phyloP scores from a whole-genome alignment of 2,797 vertebrate species.

The Sebastes flavidus region DNA sequence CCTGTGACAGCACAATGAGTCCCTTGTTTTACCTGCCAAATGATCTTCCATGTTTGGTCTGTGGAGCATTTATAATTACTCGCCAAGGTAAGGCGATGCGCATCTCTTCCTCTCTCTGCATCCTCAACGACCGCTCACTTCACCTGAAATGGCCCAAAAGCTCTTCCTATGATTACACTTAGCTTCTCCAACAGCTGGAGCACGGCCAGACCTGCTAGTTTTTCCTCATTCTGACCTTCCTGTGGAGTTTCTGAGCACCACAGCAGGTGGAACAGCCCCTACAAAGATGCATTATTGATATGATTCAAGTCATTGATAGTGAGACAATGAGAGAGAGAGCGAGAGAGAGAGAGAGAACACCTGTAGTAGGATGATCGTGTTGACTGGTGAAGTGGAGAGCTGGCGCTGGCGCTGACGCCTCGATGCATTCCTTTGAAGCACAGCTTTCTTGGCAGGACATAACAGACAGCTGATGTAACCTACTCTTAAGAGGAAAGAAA shows the following conservation, averaged over 20 bases:
- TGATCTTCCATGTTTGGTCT: constrained; percentile 25
- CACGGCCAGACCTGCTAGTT: constrained; percentile 7
- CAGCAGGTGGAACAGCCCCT: constrained; percentile 35
- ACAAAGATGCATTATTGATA: constrained; percentile 8
- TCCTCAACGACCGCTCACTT: not conserved
- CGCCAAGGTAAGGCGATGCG: constrained; percentile 22
- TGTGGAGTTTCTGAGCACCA: not conserved
- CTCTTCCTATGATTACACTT: constrained; percentile 28
- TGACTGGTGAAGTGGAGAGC: constrained; percentile 40
- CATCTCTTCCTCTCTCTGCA: constrained; percentile 9
- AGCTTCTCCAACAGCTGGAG: constrained; percentile 33
- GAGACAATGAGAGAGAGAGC: constrained; percentile 7
- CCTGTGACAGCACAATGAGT: constrained; percentile 51
- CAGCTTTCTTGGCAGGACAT: constrained; percentile 65
- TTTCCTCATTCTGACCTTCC: constrained; percentile 6
- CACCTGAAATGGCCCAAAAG: constrained; percentile 41
- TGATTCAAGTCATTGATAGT: constrained; percentile 7
- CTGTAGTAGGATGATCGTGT: constrained; percentile 51
- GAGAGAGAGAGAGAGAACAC: constrained; percentile 42
- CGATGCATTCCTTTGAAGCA: constrained; percentile 59
- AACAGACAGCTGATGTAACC: constrained; percentile 61
- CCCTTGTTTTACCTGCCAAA: constrained; percentile 56
- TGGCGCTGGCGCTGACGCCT: constrained; percentile 56
- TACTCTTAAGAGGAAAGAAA: constrained; percentile 53
- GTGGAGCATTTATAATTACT: constrained; percentile 14